phyloP scores from a whole-genome alignment of 2,797 vertebrate genomes.

The Melanotaenia boesemani region DNA sequence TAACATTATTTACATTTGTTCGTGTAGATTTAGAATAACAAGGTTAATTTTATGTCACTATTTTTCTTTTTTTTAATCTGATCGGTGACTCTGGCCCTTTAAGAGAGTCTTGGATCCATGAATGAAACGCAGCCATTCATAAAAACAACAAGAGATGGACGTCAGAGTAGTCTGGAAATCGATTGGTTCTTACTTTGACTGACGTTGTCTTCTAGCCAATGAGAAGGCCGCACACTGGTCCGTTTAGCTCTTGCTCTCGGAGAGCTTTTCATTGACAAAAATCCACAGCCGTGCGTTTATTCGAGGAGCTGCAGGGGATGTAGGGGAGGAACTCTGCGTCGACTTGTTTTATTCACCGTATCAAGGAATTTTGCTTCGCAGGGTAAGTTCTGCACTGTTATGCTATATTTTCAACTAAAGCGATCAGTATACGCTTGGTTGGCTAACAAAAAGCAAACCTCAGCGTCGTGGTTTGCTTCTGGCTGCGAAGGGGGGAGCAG shows the following conservation, averaged over 20 bases:
- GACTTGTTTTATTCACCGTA: slow-evolving; percentile 16
- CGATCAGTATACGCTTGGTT: background rate
- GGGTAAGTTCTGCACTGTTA: slow-evolving; percentile 46
- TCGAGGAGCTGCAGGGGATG: slow-evolving; percentile 58
- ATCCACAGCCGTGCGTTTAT: slow-evolving; percentile 63
- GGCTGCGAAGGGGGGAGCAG: slow-evolving; percentile 20
- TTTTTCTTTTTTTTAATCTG: background rate
- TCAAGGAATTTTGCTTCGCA: slow-evolving; percentile 36
- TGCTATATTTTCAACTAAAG: background rate
- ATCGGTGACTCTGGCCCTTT: slow-evolving; percentile 66
- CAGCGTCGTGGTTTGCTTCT: slow-evolving; percentile 30
- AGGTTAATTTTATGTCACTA: background rate
- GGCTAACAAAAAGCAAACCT: too few relatives aligned
- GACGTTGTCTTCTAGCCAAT: slow-evolving; percentile 68
- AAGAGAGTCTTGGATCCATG: slow-evolving; percentile 73
- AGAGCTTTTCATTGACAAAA: slow-evolving; percentile 82
- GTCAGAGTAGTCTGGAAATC: slow-evolving; percentile 16
- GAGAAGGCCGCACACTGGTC: background rate
- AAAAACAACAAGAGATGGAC: slow-evolving; percentile 70
- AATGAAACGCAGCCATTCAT: slow-evolving; percentile 87
- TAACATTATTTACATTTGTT: background rate
- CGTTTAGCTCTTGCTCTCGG: slow-evolving; percentile 18
- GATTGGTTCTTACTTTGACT: slow-evolving; percentile 71
- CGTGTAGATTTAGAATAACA: background rate
- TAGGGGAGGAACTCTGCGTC: slow-evolving; percentile 43